Evolutionary conservation across 2,113 vertebrate species (phyloP), one percentile per base, ranked within the genome.

Genomic region (Mustela nigripes): DNA sequence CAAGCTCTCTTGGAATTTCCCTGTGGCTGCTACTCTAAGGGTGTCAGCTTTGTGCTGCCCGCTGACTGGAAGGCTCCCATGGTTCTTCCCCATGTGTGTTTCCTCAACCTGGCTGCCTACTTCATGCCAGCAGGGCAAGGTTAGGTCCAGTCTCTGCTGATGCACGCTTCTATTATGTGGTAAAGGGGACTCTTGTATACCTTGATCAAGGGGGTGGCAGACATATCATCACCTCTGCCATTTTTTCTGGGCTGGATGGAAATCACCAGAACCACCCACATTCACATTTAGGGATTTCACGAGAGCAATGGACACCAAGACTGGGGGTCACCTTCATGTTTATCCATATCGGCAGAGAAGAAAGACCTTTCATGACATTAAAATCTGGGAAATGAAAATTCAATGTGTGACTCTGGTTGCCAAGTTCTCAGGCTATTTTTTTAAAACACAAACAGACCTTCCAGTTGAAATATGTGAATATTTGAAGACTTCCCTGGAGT

Each of bases 391-490:
- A 89, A 33, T 63, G 78, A 67, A 56, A 18, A 78, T 16, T 71
- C 26, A 62, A 36, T 26, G 18, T 73, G 26, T 65, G 36, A 84
- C 48, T 36, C 79, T 5, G 83, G 5, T n/a, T 48, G 16, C 73
- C 50, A 83, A 82, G 53, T 67, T 9, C 33, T 78, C 22, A 36
- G 60, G 73, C 39, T 94, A 80, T 96, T 67, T n/a, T 36, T 48
- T 53, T 36, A 62, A 50, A 36, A 73, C 15, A 21, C 10, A 81
- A 63, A 93, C 28, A 60, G 19, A 89, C 4, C 16, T 92, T 76
- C 12, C 31, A 85, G n/a, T 36, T 91, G 63, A 84, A 93, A 63
- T 71, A 84, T 45, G 12, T 95, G 79, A 89, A 56, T 87, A 94
- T 90, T 92, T 86, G 74, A 84, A 62, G 1, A 45, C 24, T 82